A percentile compares a stretch with the other conserved stretches of the same genome.
Evolutionary conservation across 2,888 invertebrate species (phyloP).

Genomic region (Pseudoips prasinana): DNA sequence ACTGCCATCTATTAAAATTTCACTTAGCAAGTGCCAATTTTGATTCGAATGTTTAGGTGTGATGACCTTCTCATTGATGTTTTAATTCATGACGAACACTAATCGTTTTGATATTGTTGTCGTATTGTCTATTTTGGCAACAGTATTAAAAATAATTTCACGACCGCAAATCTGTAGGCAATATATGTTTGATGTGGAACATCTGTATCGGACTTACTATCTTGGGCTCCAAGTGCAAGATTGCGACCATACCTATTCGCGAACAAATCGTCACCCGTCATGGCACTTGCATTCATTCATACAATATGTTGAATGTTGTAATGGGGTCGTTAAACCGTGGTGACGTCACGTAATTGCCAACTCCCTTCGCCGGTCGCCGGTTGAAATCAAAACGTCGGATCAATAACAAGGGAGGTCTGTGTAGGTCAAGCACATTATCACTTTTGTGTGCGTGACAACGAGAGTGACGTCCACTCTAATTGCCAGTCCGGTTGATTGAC

Average conservation of each 20-base stretch:
- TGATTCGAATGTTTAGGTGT: slow-evolving; percentile 20
- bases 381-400: slow-evolving; percentile 79
- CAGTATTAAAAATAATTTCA: slow-evolving; percentile 1
- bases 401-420: slow-evolving; percentile 77
- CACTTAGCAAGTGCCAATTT: slow-evolving; percentile 49
- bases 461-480: slow-evolving; percentile 22
- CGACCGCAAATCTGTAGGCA: too few relatives aligned
- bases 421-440: slow-evolving; percentile 79
- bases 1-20: slow-evolving; percentile 60
- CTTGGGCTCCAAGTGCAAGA: too few relatives aligned
- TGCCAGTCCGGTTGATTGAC: slow-evolving; percentile 15
- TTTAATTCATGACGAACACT: slow-evolving; percentile 11
- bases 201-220: too few relatives aligned
- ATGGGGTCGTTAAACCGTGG: slow-evolving; percentile 79
- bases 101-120: slow-evolving; percentile 9
- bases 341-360: slow-evolving; percentile 81
- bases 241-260: slow-evolving; percentile 42
- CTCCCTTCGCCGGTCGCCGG: slow-evolving; percentile 72
- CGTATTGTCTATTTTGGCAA: slow-evolving; percentile 10
- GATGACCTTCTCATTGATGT: slow-evolving; percentile 14
- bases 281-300: slow-evolving; percentile 79
- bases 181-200: too few relatives aligned
- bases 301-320: slow-evolving; percentile 77
- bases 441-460: slow-evolving; percentile 37
- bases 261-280: slow-evolving; percentile 71